Conservation (phyloP, 2,888 invertebrate species). For the Coleophora deauratella region DNA sequence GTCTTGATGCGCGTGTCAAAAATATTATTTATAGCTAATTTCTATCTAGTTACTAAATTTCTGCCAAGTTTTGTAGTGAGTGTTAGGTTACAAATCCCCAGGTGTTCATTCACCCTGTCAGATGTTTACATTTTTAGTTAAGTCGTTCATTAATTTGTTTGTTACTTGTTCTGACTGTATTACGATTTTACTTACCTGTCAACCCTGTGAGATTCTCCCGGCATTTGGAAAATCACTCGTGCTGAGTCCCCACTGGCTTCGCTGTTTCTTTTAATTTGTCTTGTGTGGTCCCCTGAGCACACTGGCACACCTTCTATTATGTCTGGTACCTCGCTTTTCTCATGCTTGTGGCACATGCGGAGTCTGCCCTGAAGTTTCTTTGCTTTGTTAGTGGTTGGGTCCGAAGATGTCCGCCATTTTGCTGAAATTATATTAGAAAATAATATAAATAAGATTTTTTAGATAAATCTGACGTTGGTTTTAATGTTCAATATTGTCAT, state of each 20-base stretch:
- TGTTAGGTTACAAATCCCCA: no score
- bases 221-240: conserved; percentile 52
- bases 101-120: no score
- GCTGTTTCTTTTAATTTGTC: conserved; percentile 39
- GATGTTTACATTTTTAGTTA: no score
- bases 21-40: no score
- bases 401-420: conserved; percentile 54
- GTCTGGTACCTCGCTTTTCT: conserved; percentile 67
- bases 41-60: no score
- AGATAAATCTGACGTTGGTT: neutral
- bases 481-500: neutral
- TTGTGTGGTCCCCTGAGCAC: conserved; percentile 49
- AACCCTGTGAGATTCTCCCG: conserved; percentile 43
- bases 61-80: no score
- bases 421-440: conserved; percentile 24
- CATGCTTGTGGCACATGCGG: conserved; percentile 56
- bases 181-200: conserved; percentile 33
- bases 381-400: conserved; percentile 48
- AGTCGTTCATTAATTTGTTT: no score
- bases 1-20: no score
- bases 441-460: conserved; percentile 9
- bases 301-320: conserved; percentile 70
- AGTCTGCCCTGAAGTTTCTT: conserved; percentile 53
- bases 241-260: conserved; percentile 29
- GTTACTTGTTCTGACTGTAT: no score